Base-by-base conservation (phyloP, 2,113 vertebrate species). In the Channa argus region DNA sequence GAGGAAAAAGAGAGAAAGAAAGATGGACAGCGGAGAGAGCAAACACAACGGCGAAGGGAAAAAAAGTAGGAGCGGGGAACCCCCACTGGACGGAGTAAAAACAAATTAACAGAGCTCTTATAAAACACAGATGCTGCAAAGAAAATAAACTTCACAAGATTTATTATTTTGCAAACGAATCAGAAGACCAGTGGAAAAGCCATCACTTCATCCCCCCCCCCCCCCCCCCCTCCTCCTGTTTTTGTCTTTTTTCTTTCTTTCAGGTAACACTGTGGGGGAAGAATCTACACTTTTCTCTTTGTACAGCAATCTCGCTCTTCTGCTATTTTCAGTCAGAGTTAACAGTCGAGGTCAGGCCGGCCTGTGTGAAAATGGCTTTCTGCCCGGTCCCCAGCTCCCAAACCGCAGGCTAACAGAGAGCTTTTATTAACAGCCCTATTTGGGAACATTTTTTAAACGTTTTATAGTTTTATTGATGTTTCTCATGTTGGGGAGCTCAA, bases 111-210 rank as follows among this genome's bases (percentile, higher is more conserved):
- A 94, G 95, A 89, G 86, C 93, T 93, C 92, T 97, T 98, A 97
- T 97, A 98, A 97, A 97, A 98, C 95, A 96, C 96, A 97, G 96
- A 98, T 97, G 96, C 96, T 96, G 95, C 92, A 96, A 97, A 93
- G 94, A 97, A 98, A 98, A 98, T 96, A 98, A 96, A 96, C 96
- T 95, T 94, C 80, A 79, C 86, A 92, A 96, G 96, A 98, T 98
- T 98, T 97, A 97, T 91, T 93, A 94, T 76, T 79, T 94, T 95
- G 93, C 94, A 94, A 95, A 95, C 95, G 94, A 95, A 92, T 92
- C 86, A n/a, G 62, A 72, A 89, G 94, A 94, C 91, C 93, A 95
- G 95, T 97, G 96, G 96, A 96, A 97, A 98, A 97, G 93, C 86
- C 95, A 97, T 97, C 96, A 96, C 92, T 71, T 83, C 46, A 50